Conservation (phyloP, 2,888 invertebrate species). For the Suillia variegata region DNA sequence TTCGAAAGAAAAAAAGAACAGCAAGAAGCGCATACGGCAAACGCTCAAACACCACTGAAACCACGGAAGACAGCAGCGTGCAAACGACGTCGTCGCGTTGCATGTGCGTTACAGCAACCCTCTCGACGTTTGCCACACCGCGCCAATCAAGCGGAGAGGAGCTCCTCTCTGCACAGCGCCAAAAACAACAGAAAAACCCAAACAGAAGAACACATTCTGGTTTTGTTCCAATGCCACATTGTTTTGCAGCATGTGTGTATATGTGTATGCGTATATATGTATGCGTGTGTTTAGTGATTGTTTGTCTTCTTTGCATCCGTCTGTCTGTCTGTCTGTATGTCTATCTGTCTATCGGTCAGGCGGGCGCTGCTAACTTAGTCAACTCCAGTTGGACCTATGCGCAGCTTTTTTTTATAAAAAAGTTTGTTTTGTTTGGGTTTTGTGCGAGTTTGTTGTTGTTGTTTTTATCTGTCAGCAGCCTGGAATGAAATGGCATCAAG, state of each 20-base stretch:
- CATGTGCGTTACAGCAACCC: slow-evolving; percentile 20
- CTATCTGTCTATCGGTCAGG: not conserved
- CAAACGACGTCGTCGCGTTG: too few species aligned
- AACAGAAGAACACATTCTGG: slow-evolving; percentile 9
- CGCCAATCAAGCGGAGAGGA: not conserved
- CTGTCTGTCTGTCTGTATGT: not conserved
- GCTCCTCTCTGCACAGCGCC: not conserved
- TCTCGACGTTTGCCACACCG: too few species aligned
- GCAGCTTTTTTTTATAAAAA: too few species aligned
- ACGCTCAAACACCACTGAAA: slow-evolving; percentile 19
- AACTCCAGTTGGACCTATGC: not conserved
- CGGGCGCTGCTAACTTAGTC: not conserved
- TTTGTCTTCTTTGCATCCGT: not conserved
- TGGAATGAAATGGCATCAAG: slow-evolving; percentile 1
- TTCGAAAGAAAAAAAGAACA: too few species aligned
- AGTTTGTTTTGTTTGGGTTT: too few species aligned
- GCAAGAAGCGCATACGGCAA: slow-evolving; percentile 7
- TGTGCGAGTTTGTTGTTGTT: not conserved
- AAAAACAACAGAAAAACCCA: too few species aligned
- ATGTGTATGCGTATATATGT: not conserved
- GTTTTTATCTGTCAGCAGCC: not conserved
- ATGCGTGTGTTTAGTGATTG: not conserved
- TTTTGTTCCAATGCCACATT: slow-evolving; percentile 7
- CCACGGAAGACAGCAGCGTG: too few species aligned
- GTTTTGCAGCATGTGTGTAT: not conserved